Percentiles rank a stretch among this genome's conserved stretches.
Evolutionary conservation across 2,797 vertebrate genomes (phyloP).

Genomic region (Acomys russatus): DNA sequence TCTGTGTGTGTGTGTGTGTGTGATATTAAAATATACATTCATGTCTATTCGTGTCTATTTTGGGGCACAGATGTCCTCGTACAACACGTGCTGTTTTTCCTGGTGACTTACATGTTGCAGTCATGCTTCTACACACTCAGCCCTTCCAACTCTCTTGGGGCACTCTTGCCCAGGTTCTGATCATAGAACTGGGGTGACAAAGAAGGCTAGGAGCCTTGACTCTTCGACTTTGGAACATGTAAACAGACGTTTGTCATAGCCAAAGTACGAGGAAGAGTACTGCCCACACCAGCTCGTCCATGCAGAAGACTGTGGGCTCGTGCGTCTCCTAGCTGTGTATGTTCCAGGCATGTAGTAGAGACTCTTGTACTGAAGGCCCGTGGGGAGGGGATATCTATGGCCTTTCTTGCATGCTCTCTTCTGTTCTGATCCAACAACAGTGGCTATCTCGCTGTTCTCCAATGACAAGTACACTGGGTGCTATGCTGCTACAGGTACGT

Average conservation of each 20-base stretch:
- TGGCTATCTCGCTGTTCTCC: neutral
- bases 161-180: neutral
- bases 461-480: neutral
- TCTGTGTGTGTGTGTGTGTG: neutral
- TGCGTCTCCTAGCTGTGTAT: neutral
- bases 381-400: neutral
- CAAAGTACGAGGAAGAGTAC: neutral
- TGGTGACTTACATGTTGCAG: neutral
- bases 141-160: neutral
- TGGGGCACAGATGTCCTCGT: neutral
- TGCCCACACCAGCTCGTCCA: accelerated
- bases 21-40: neutral
- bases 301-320: neutral
- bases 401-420: neutral
- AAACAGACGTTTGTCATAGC: neutral
- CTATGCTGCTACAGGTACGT: no score
- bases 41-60: neutral
- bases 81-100: accelerated
- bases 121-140: neutral
- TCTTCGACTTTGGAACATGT: neutral
- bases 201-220: neutral
- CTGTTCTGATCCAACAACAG: neutral
- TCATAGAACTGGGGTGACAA: neutral
- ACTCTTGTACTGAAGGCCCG: neutral
- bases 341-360: neutral